These are phyloP conservation scores for Phaethornis superciliosus DNA, from an alignment of 2,113 vertebrate species.

Conservation along the genomic window DNA sequence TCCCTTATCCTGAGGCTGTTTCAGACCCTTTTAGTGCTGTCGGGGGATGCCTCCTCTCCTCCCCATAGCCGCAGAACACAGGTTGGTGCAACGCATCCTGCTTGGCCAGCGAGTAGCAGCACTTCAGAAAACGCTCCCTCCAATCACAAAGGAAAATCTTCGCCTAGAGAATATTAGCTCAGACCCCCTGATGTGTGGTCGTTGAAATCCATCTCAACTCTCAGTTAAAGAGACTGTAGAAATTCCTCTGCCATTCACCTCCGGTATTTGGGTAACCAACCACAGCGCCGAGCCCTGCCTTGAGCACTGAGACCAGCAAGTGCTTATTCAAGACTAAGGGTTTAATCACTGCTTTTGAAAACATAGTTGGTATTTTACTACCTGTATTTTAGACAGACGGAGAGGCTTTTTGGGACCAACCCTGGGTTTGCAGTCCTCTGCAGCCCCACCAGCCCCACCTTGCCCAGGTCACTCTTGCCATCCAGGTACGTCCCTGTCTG, in stretches of 20 bases:
- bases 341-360: slow-evolving; percentile 29
- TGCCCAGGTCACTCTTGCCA: fast-evolving
- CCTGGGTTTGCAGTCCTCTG: fast-evolving
- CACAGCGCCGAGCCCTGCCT: background rate
- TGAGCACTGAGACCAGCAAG: background rate
- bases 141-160: background rate
- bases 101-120: background rate
- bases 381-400: background rate
- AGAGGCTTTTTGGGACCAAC: background rate
- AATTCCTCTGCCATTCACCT: slow-evolving; percentile 13
- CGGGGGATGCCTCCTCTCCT: background rate
- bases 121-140: background rate
- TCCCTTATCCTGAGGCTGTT: no score
- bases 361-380: slow-evolving; percentile 12
- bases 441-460: no score
- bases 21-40: no score
- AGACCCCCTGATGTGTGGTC: background rate
- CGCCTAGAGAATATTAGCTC: background rate
- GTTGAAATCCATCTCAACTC: slow-evolving; percentile 16
- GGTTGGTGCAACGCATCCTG: background rate
- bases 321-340: background rate
- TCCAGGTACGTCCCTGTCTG: fast-evolving
- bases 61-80: fast-evolving
- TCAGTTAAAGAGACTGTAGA: background rate
- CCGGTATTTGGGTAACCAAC: slow-evolving; percentile 13